phyloP scores from a whole-genome alignment of 2,888 invertebrate genomes.

The Drosophila borealis region DNA sequence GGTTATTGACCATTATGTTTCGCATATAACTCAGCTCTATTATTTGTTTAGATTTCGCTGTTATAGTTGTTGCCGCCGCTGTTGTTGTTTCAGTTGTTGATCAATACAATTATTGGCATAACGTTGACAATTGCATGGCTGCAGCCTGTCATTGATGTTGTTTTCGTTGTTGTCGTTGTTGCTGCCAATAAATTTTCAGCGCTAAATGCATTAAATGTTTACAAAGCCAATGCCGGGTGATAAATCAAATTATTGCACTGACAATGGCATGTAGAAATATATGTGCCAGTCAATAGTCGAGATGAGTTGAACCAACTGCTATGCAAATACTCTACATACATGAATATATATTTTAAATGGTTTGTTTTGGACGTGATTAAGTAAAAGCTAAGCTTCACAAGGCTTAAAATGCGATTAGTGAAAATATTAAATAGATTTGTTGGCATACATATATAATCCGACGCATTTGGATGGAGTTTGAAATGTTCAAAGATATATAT shows the following conservation, averaged over 20 bases:
- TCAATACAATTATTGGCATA: constrained; percentile 64
- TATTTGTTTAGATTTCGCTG: constrained; percentile 32
- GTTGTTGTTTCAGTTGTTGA: constrained; percentile 46
- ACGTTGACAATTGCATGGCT: constrained; percentile 52
- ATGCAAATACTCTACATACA: constrained; percentile 17
- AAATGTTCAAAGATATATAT: too few relatives aligned
- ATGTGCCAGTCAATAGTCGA: neutral
- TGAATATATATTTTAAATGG: neutral
- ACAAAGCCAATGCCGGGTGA: constrained; percentile 48
- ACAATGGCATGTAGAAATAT: constrained; percentile 41
- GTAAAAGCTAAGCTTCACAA: neutral
- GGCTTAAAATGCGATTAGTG: neutral
- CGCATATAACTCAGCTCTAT: constrained; percentile 48
- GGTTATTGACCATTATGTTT: constrained; percentile 76
- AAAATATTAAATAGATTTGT: neutral
- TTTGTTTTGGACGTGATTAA: neutral
- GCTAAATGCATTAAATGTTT: constrained; percentile 67
- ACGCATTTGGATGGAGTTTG: too few relatives aligned
- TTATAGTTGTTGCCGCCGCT: constrained; percentile 15
- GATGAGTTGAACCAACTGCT: neutral
- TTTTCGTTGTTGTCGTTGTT: constrained; percentile 20
- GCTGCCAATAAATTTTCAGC: constrained; percentile 60
- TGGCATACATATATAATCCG: too few relatives aligned
- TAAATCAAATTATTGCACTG: constrained; percentile 60
- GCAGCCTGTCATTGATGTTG: constrained; percentile 43